Conservation (phyloP, 2,888 invertebrate genomes). For the Spodoptera littoralis region DNA sequence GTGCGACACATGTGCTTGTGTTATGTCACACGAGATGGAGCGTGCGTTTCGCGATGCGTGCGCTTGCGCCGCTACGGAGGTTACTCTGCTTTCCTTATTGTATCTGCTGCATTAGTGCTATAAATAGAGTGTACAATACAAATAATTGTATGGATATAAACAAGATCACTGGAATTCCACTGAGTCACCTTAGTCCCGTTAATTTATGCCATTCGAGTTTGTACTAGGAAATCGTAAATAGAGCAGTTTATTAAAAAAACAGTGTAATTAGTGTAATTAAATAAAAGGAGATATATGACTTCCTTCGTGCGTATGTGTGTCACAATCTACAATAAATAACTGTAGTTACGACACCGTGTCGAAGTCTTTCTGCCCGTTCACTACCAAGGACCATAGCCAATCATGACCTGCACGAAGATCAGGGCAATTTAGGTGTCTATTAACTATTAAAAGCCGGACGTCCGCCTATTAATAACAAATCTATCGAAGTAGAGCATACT, state of each 20-base stretch:
- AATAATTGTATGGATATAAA: constrained; percentile 4
- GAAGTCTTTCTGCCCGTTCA: constrained; percentile 21
- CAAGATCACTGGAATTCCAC: constrained; percentile 9
- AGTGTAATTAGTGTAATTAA: constrained; percentile 9
- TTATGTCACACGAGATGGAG: constrained; percentile 76
- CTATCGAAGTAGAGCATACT: constrained; percentile 57
- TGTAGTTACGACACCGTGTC: constrained; percentile 12
- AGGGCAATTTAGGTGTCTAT: constrained; percentile 33
- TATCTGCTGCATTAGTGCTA: neutral
- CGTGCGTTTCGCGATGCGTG: constrained; percentile 50
- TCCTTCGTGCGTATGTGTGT: constrained; percentile 19
- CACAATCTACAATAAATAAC: constrained; percentile 26
- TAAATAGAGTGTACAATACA: neutral
- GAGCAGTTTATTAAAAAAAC: constrained; percentile 4
- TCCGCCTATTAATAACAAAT: constrained; percentile 55
- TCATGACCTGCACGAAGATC: constrained; percentile 44
- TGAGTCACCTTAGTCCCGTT: constrained; percentile 7
- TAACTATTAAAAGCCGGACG: constrained; percentile 49
- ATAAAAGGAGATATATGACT: constrained; percentile 26
- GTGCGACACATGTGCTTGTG: constrained; percentile 59
- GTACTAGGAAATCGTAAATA: constrained; percentile 13
- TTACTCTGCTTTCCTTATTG: constrained; percentile 51
- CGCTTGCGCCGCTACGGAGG: constrained; percentile 14
- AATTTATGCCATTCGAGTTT: constrained; percentile 13
- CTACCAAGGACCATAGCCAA: constrained; percentile 25